Evolutionary conservation across 2,888 invertebrate genomes (phyloP).

Genomic region (Cancer borealis): DNA sequence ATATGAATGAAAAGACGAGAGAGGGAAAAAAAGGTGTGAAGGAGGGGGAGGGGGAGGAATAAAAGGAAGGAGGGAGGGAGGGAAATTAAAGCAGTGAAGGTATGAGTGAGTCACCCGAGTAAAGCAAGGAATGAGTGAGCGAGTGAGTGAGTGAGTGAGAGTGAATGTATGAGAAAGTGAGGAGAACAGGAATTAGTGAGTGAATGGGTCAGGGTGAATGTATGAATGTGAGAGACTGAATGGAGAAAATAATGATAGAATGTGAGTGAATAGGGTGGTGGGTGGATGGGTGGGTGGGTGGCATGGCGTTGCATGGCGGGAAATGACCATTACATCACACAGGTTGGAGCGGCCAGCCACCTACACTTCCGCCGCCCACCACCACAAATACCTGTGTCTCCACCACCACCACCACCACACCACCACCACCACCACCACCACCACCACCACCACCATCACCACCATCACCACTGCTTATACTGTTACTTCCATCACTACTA

Average conservation of each 20-base stretch:
- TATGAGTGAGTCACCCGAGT: background rate
- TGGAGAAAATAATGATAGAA: background rate
- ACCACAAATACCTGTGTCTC: background rate
- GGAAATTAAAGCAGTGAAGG: background rate
- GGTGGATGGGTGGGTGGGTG: background rate
- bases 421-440: background rate
- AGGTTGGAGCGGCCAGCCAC: background rate
- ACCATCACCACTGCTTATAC: background rate
- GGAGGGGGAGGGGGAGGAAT: background rate
- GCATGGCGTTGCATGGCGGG: background rate
- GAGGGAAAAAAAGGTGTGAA: background rate
- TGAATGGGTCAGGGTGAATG: background rate
- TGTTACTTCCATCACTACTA: background rate
- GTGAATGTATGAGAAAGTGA: background rate
- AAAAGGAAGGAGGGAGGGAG: background rate
- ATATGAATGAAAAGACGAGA: background rate
- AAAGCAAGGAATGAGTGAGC: background rate
- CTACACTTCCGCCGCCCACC: background rate
- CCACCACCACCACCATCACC: constrained; percentile 39
- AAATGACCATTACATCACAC: constrained; percentile 15
- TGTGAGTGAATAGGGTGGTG: background rate
- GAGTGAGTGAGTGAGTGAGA: constrained; percentile 5
- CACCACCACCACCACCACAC: background rate
- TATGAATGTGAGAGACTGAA: background rate
- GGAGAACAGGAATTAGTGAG: background rate